Percentiles rank a stretch among this genome's conserved stretches.
phyloP scores from a whole-genome alignment of 2,113 vertebrate species.

The Coptodon rendalli region DNA sequence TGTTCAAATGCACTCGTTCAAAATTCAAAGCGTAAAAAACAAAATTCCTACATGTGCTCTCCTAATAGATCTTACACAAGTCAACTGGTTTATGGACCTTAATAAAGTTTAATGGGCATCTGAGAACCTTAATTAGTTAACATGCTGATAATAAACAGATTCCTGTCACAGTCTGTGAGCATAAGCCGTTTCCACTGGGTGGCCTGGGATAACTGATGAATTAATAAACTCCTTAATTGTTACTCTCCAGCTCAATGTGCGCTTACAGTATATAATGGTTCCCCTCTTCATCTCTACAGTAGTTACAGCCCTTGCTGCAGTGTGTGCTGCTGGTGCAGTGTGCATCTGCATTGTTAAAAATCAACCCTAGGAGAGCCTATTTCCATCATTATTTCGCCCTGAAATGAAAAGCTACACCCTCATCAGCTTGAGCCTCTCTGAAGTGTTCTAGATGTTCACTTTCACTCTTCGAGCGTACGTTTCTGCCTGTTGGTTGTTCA shows the following conservation, averaged over 20 bases:
- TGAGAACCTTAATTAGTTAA: neutral
- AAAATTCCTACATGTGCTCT: neutral
- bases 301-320: neutral
- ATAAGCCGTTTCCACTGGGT: neutral
- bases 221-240: constrained; percentile 31
- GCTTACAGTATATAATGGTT: neutral
- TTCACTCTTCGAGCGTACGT: neutral
- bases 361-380: neutral
- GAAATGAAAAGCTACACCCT: neutral
- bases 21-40: neutral
- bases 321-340: constrained; percentile 1
- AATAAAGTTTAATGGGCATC: constrained; percentile 20
- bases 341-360: constrained; percentile 3
- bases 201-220: constrained; percentile 17
- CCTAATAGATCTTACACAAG: neutral
- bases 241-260: neutral
- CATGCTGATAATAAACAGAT: constrained; percentile 5
- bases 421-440: neutral
- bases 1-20: neutral
- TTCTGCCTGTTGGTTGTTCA: neutral
- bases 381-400: neutral
- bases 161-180: constrained; percentile 1
- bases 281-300: neutral
- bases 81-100: constrained; percentile 18
- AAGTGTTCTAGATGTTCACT: neutral